Evolutionary conservation across 2,797 vertebrate species (phyloP).

Genomic region (Pipistrellus pygmaeus): DNA sequence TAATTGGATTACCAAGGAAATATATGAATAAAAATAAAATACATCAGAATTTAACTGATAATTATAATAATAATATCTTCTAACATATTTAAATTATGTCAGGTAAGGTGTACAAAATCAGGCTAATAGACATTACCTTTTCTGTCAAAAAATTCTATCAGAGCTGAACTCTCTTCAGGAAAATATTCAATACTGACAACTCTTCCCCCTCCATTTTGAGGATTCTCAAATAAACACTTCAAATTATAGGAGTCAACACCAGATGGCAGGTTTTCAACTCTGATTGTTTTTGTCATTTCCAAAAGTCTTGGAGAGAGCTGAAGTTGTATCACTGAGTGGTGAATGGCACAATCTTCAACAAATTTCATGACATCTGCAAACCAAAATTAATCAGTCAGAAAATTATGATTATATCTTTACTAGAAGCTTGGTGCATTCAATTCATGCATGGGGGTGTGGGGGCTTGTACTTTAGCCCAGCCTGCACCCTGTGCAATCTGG

Average conservation of each 20-base stretch:
- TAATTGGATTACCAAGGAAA: neutral
- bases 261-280: conserved; percentile 89
- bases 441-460: no score
- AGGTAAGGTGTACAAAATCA: neutral
- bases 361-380: conserved; percentile 86
- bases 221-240: conserved; percentile 91
- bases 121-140: conserved; percentile 87
- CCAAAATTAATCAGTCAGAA: conserved; percentile 57
- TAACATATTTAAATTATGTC: neutral
- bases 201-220: conserved; percentile 82
- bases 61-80: neutral
- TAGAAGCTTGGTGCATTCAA: no score
- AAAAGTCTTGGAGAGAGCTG: conserved; percentile 85
- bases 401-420: neutral
- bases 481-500: no score
- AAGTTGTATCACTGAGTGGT: conserved; percentile 79
- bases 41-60: neutral
- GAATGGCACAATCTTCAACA: conserved; percentile 76
- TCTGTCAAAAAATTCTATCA: conserved; percentile 88
- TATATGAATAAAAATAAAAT: neutral
- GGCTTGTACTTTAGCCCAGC: no score
- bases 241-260: conserved; percentile 84
- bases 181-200: conserved; percentile 81
- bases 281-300: conserved; percentile 87
- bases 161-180: conserved; percentile 89